These are phyloP conservation scores for Zaprionus inermis DNA, from an alignment of 1,140 invertebrate species.

Conservation along the genomic window DNA sequence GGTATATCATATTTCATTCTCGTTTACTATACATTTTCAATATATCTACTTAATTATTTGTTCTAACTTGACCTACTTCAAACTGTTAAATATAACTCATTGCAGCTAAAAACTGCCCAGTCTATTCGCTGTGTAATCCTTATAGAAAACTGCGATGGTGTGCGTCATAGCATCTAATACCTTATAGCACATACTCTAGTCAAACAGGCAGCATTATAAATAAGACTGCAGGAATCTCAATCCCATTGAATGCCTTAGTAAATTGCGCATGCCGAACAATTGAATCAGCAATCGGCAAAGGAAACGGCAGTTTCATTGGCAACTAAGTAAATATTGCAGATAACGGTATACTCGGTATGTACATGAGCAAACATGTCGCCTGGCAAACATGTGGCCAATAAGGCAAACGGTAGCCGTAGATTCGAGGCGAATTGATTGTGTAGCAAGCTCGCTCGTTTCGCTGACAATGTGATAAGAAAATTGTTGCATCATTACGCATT, in stretches of 20 bases:
- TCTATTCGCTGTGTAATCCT: too few relatives aligned
- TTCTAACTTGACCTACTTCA: too few relatives aligned
- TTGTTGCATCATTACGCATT: constrained; percentile 78
- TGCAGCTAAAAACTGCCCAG: too few relatives aligned
- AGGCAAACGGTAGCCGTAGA: constrained; percentile 28
- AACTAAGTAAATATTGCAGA: constrained; percentile 42
- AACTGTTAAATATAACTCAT: too few relatives aligned
- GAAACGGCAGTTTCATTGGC: constrained; percentile 11
- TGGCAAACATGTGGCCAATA: constrained; percentile 31
- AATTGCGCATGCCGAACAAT: constrained; percentile 39
- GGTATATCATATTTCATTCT: too few relatives aligned
- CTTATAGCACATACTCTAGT: too few relatives aligned
- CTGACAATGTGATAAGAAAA: constrained; percentile 72
- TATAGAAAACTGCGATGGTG: too few relatives aligned
- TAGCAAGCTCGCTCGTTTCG: neutral
- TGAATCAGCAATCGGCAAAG: constrained; percentile 28
- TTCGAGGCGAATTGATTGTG: constrained; percentile 19
- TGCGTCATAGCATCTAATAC: too few relatives aligned
- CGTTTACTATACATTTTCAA: too few relatives aligned
- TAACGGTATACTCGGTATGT: constrained; percentile 29
- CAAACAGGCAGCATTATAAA: too few relatives aligned
- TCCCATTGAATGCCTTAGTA: constrained; percentile 1
- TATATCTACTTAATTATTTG: too few relatives aligned
- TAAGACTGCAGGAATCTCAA: constrained; percentile 6
- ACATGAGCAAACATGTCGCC: constrained; percentile 43